Conservation (phyloP, 2,797 vertebrate genomes). For the Monodelphis domestica region DNA sequence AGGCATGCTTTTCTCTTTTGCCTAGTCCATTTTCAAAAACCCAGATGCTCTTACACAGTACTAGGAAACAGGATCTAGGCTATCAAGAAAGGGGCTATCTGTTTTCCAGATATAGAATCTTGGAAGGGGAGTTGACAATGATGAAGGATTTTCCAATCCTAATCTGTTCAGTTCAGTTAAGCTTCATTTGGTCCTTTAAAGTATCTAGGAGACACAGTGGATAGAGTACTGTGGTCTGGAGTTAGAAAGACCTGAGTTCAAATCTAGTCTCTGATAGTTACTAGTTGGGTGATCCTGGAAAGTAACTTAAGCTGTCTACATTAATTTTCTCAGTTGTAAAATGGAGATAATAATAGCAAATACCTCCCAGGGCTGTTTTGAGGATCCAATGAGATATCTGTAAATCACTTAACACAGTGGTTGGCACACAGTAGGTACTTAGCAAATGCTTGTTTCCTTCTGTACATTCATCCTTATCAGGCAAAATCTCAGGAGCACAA, state of each 20-base stretch:
- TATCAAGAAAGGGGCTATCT: background rate
- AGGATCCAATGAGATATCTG: background rate
- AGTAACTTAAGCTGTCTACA: background rate
- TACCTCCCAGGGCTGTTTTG: background rate
- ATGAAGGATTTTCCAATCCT: background rate
- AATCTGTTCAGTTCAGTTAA: background rate
- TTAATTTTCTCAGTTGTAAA: background rate
- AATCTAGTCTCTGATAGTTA: background rate
- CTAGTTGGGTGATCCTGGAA: background rate
- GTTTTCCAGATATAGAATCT: background rate
- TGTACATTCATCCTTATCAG: background rate
- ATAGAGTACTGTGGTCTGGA: background rate
- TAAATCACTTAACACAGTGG: background rate
- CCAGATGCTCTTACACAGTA: background rate
- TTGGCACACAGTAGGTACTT: background rate
- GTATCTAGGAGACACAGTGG: background rate
- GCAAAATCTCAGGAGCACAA: background rate
- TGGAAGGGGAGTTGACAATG: background rate
- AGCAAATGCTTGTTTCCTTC: background rate
- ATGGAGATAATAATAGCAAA: background rate
- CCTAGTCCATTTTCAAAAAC: background rate
- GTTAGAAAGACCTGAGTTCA: background rate
- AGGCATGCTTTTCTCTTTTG: background rate
- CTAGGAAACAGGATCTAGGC: background rate
- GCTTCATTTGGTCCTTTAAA: background rate